Evolutionary conservation across 2,888 invertebrate species (phyloP), one percentile per base, ranked within the genome.

Genomic region (Mythimna lalbum): DNA sequence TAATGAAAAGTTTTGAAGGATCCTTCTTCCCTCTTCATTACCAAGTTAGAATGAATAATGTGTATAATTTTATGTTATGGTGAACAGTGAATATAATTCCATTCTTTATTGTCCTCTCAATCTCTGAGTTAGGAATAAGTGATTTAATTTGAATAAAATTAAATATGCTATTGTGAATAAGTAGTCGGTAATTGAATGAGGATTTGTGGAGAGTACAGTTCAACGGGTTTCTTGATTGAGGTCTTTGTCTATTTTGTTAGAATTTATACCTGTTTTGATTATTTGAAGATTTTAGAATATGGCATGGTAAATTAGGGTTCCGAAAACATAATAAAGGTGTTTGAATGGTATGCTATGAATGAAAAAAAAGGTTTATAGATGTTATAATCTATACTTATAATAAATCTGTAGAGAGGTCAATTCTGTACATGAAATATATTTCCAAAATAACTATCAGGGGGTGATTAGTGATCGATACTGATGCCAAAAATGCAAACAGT

Each of bases 1-100:
- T 86, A 84, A 86, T 86, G 82, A 86, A 86, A 86, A 85, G 78
- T 84, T 86, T 66, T 74, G 78, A 84, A 79, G 80, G 79, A 82
- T 85, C 55, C 53, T 21, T n/a, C 14, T 57, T 12, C 64, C 69
- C 66, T 73, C 85, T 85, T 81, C 81, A 81, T 82, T 80, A 82
- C 65, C 66, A 81, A 84, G 73, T 84, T 81, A 64, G 71, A 78
- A 83, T 77, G 85, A 85, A 78, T 85, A 82, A 85, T 85, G 81
- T 85, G 84, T 75, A 77, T 81, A 76, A 85, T 85, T 85, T 81
- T 73, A 85, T 81, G 75, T 80, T 83, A 80, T 76, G 76, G 64
- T 80, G 80, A 81, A 73, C 82, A 77, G 69, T 74, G 74, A 84
- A 81, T 82, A 80, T 43, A 43, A 77, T 76, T 55, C 66, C 9